Conservation (phyloP, 1,140 invertebrate genomes). For the Euglossa dilemma region DNA sequence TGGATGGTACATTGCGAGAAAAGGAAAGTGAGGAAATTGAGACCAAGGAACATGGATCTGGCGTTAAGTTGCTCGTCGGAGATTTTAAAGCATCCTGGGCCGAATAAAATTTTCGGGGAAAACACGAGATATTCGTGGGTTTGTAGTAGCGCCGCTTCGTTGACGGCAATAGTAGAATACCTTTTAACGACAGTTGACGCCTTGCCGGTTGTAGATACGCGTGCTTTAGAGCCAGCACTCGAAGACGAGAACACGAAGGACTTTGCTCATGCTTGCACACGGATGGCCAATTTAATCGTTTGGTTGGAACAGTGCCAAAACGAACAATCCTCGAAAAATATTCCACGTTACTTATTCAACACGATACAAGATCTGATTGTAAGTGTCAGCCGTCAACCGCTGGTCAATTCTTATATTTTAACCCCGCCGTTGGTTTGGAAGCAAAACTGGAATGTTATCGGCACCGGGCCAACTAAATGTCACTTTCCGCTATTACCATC, state of each 20-base stretch:
- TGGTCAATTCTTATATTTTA: constrained; percentile 86
- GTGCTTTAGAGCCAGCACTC: constrained; percentile 73
- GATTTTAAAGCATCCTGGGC: constrained; percentile 77
- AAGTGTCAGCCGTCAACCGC: constrained; percentile 84
- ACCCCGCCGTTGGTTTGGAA: constrained; percentile 88
- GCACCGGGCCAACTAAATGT: constrained; percentile 83
- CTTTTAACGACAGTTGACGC: constrained; percentile 70
- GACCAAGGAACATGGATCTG: constrained; percentile 71
- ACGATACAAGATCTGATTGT: constrained; percentile 80
- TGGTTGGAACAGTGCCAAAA: constrained; percentile 80
- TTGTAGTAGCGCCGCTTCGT: constrained; percentile 79
- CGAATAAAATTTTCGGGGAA: constrained; percentile 75
- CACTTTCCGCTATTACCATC: constrained; percentile 85
- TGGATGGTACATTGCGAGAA: constrained; percentile 73
- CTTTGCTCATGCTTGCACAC: constrained; percentile 79
- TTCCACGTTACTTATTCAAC: constrained; percentile 80
- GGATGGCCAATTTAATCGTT: constrained; percentile 81
- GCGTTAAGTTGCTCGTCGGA: constrained; percentile 78
- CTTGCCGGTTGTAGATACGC: constrained; percentile 69
- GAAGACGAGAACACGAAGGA: constrained; percentile 73
- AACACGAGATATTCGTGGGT: constrained; percentile 78
- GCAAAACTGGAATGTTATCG: constrained; percentile 83
- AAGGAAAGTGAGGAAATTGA: constrained; percentile 50
- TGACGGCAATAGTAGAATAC: constrained; percentile 72
- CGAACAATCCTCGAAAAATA: constrained; percentile 69